These are phyloP conservation scores for Acropternis orthonyx DNA, from an alignment of 2,797 vertebrate genomes.

Conservation along the genomic window DNA sequence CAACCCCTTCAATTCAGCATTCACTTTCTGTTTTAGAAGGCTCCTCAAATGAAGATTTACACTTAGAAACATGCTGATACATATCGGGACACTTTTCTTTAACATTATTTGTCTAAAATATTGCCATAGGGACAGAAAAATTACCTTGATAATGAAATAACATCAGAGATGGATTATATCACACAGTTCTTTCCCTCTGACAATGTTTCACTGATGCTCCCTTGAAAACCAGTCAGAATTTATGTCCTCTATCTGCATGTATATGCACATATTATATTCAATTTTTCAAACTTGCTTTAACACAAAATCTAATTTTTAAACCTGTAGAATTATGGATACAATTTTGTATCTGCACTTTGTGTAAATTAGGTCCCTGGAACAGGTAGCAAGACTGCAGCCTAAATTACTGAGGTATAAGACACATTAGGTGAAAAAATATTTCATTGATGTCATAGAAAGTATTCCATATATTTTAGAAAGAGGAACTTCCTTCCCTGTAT, in stretches of 20 bases:
- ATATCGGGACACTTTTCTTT: constrained; percentile 16
- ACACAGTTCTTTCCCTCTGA: not conserved
- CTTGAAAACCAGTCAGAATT: constrained; percentile 39
- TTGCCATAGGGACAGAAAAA: not conserved
- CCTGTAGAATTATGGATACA: not conserved
- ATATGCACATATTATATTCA: not conserved
- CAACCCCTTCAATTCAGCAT: not conserved
- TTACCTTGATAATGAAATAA: constrained; percentile 26
- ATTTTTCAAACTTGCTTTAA: not conserved
- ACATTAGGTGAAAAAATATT: not conserved
- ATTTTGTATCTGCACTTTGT: not conserved
- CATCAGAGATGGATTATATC: constrained; percentile 6
- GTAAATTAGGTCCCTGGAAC: not conserved
- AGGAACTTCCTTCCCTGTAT: not conserved
- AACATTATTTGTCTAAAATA: constrained; percentile 44
- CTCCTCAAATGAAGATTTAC: constrained; percentile 16
- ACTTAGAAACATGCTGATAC: not conserved
- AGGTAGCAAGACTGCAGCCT: not conserved
- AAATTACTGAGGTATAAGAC: not conserved
- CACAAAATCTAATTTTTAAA: not conserved
- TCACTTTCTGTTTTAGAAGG: not conserved
- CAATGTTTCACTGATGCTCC: not conserved
- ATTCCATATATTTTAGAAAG: not conserved
- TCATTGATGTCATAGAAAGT: not conserved
- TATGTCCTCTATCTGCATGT: not conserved